Percentiles rank a stretch among this genome's conserved stretches.
Conservation (phyloP, 2,888 invertebrate species). For the Chymomyza procnemis region DNA sequence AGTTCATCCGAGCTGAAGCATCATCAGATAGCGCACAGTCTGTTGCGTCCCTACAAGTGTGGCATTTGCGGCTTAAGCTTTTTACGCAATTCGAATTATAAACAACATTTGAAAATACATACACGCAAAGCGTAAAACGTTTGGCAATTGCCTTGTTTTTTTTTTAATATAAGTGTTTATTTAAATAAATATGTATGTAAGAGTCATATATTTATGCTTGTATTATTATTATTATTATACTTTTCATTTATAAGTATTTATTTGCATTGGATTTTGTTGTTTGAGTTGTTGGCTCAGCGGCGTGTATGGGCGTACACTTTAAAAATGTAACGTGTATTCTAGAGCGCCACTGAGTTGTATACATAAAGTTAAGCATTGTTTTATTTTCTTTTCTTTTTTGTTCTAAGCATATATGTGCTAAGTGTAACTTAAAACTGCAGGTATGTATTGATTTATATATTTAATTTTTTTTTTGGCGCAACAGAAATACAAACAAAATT, state of each 20-base stretch:
- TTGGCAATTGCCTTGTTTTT: constrained; percentile 21
- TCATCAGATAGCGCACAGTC: constrained; percentile 66
- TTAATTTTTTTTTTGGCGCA: background rate
- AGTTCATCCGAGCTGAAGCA: constrained; percentile 65
- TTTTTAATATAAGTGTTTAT: constrained; percentile 59
- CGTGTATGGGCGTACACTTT: constrained; percentile 11
- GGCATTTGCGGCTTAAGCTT: constrained; percentile 58
- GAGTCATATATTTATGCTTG: constrained; percentile 26
- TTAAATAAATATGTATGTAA: constrained; percentile 65
- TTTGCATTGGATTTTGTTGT: constrained; percentile 18
- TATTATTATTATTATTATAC: constrained; percentile 18
- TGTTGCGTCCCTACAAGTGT: constrained; percentile 57
- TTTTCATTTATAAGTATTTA: background rate
- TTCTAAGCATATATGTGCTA: background rate
- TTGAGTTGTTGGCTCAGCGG: constrained; percentile 21
- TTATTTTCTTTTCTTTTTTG: constrained; percentile 26
- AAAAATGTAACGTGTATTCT: too few relatives aligned
- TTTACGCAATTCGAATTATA: constrained; percentile 64
- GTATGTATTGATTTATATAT: constrained; percentile 2
- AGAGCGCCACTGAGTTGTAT: background rate
- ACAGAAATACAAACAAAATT: background rate
- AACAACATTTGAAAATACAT: constrained; percentile 67
- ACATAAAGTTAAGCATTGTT: constrained; percentile 43
- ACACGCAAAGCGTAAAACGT: background rate
- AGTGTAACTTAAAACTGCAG: background rate